Conservation (phyloP, 2,888 invertebrate genomes). For the Nebria salina region DNA sequence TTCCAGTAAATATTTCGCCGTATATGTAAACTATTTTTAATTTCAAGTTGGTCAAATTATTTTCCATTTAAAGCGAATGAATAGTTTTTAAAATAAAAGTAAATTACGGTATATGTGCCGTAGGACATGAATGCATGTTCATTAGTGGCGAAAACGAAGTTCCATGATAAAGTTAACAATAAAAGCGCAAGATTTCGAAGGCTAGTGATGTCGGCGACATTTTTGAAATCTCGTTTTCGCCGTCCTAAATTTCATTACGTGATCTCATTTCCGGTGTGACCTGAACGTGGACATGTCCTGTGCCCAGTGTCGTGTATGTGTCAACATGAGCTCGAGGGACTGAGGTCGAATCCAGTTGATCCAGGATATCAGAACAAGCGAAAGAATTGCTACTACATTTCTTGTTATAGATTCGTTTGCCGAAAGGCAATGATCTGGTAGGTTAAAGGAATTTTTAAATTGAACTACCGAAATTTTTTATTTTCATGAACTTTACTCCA, state of each 20-base stretch:
- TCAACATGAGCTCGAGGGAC: not conserved
- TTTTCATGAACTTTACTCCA: not conserved
- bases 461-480: not conserved
- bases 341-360: not conserved
- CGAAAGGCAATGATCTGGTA: not conserved
- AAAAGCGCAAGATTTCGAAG: not conserved
- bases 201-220: constrained; percentile 16
- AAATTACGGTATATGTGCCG: not conserved
- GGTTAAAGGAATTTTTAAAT: not conserved
- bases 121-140: not conserved
- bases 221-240: constrained; percentile 32
- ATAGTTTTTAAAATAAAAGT: not conserved
- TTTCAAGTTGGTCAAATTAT: not conserved
- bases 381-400: constrained; percentile 9
- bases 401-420: not conserved
- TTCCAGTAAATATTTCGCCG: no score
- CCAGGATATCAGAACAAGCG: constrained; percentile 33
- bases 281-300: not conserved
- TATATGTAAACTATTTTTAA: no score
- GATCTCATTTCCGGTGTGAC: constrained; percentile 43
- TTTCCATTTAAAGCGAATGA: not conserved
- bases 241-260: constrained; percentile 41
- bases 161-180: not conserved
- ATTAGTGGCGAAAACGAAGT: not conserved
- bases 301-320: constrained; percentile 3